These are phyloP conservation scores for Channa maculata DNA, from an alignment of 2,113 vertebrate species.

Conservation along the genomic window DNA sequence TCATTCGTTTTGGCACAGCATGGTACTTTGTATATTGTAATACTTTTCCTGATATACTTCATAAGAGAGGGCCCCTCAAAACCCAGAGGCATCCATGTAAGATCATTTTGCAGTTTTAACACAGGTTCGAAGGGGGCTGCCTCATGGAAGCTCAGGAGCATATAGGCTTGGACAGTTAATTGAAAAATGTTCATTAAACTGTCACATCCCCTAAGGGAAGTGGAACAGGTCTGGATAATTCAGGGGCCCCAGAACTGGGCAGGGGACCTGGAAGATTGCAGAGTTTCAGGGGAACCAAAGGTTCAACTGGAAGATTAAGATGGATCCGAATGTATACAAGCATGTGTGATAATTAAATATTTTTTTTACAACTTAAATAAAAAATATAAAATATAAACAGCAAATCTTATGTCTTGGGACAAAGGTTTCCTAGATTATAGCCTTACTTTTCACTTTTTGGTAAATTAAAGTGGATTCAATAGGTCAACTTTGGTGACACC, in stretches of 20 bases:
- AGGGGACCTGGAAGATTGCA: not conserved
- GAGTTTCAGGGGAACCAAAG: not conserved
- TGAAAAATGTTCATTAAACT: not conserved
- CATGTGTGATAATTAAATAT: not conserved
- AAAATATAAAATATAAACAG: not conserved
- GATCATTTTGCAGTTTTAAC: not conserved
- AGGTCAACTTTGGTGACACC: constrained; percentile 16
- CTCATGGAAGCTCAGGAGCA: not conserved
- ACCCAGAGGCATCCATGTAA: not conserved
- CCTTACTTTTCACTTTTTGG: constrained; percentile 16
- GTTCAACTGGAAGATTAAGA: not conserved
- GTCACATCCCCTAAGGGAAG: not conserved
- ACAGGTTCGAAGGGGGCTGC: not conserved
- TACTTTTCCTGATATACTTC: not conserved
- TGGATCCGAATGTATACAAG: not conserved
- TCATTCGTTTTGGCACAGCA: constrained; percentile 48
- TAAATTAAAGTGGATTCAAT: constrained; percentile 9
- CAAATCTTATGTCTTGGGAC: not conserved
- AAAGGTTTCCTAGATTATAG: not conserved
- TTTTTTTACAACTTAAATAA: not conserved
- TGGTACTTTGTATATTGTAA: constrained; percentile 27
- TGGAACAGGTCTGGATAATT: not conserved
- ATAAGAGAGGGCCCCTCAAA: not conserved
- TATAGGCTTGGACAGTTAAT: not conserved
- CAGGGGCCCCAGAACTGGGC: not conserved